Base-by-base conservation (phyloP, 2,797 vertebrate genomes). In the Gymnothorax javanicus region DNA sequence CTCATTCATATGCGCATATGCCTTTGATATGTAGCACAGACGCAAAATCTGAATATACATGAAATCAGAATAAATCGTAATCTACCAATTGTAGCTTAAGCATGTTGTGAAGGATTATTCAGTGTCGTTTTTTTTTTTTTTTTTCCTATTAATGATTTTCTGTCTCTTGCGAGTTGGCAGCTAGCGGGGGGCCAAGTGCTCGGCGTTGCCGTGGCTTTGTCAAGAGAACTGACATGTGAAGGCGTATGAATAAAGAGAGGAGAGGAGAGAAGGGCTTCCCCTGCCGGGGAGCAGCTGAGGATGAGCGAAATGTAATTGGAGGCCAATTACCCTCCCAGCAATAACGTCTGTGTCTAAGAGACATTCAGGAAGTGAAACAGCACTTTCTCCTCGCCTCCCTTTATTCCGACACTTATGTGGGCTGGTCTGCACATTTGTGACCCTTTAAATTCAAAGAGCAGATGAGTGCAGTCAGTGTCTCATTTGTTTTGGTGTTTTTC, bases 1-100 rank as follows among this genome's bases (percentile, higher is more conserved):
- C 75, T 52, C 75, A 54, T 79, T 79, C 20, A 79, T 79, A 79
- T 79, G 75, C 43, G 75, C 75, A 79, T 79, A 79, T 54, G 50
- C 75, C 17, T 79, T 79, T 79, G 75, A 79, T 79, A 54, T 79
- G 23, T 79, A 52, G 20, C 43, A 79, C 6, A 23, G 50, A 54
- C 8, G 20, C 1, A 23, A 79, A 54, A 79, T 50, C 6, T 50
- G 73, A 77, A 77, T 50, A 52, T 52, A 52, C 2, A 43, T 43
- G 9, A 7, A 2, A 20, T 54, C 50, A 52, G 75, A 79, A 79
- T 79, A 79, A 79, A 79, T 79, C n/a, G 52, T 8, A 79, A n/a
- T 54, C 2, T 23, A 54, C 11, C 4, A 23, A 79, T 79, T 79
- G 23, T 79, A 79, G 3, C 75, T 52, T 52, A 79, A 79, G 20